Percentiles rank a stretch among this genome's conserved stretches.
Conservation (phyloP, 2,113 vertebrate species). For the Sus scrofa region DNA sequence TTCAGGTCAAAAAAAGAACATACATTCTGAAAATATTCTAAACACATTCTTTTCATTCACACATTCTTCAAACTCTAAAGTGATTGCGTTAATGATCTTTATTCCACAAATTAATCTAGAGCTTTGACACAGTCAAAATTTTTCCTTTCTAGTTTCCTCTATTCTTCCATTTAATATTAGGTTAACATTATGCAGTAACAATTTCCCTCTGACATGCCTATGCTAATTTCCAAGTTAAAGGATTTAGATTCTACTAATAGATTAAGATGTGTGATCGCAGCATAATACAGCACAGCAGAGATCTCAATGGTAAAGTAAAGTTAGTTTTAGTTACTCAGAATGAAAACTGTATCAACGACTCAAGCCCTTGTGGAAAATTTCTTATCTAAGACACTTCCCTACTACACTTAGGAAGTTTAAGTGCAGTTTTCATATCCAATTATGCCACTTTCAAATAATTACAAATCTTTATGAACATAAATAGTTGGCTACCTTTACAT, state of each 20-base stretch:
- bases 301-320: constrained; percentile 12
- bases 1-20: not conserved
- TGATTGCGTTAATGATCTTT: not conserved
- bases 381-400: constrained; percentile 28
- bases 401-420: constrained; percentile 67
- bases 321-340: constrained; percentile 8
- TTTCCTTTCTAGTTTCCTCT: not conserved
- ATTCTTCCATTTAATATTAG: not conserved
- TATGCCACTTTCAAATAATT: constrained; percentile 75
- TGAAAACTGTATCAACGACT: not conserved
- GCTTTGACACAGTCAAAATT: not conserved
- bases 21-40: not conserved
- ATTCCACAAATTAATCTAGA: constrained; percentile 33
- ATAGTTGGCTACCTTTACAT: constrained; percentile 56
- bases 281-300: not conserved
- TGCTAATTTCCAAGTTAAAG: not conserved
- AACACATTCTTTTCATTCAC: constrained; percentile 1
- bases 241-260: not conserved
- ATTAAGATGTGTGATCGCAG: not conserved
- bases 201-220: constrained; percentile 12
- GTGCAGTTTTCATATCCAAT: constrained; percentile 73
- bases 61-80: constrained; percentile 38
- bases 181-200: not conserved
- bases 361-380: not conserved
- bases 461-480: constrained; percentile 64